Evolutionary conservation across 2,888 invertebrate species (phyloP), one percentile per base, ranked within the genome.

Genomic region (Agrypnus murinus): DNA sequence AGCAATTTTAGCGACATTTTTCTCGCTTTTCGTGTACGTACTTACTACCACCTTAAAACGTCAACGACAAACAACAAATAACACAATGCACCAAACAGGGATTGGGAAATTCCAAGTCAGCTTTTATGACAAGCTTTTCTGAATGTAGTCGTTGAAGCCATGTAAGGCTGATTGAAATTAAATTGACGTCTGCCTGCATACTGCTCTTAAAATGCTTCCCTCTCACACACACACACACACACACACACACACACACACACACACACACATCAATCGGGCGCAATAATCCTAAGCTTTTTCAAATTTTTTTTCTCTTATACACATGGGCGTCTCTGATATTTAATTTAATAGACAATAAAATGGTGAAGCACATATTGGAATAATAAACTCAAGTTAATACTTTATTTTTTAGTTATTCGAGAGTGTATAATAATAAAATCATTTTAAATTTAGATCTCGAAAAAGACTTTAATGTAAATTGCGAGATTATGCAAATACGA

Each of bases 121-220:
- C 59, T 66, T 25, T 59, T 66, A 66, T 66, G 66, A 66, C 66
- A 43, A 66, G 66, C 58, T 25, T 66, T 66, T 66, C 66, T 55
- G 50, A 38, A 25, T 67, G 67, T 67, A 38, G 67, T 67, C 31
- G 66, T 67, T 50, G 67, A 67, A 67, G 67, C 67, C 67, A 43
- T 67, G 67, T 45, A 60, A 67, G 67, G 60, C 53, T 53, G 62
- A 67, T 67, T 67, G 67, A 67, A 67, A 67, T 67, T 67, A 67
- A 67, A 67, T 67, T 67, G 67, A 60, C 62, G 67, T 67, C 67
- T 67, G 66, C 66, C 43, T 38, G 66, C 36, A 38, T 7, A 57
- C 65, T 65, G 66, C 66, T 48, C 59, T 66, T 66, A 66, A 66
- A 66, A 66, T 67, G 67, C 67, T 67, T 67, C 67, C 40, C 55